Conservation (phyloP, 2,888 invertebrate genomes). For the Urechis unicinctus region DNA sequence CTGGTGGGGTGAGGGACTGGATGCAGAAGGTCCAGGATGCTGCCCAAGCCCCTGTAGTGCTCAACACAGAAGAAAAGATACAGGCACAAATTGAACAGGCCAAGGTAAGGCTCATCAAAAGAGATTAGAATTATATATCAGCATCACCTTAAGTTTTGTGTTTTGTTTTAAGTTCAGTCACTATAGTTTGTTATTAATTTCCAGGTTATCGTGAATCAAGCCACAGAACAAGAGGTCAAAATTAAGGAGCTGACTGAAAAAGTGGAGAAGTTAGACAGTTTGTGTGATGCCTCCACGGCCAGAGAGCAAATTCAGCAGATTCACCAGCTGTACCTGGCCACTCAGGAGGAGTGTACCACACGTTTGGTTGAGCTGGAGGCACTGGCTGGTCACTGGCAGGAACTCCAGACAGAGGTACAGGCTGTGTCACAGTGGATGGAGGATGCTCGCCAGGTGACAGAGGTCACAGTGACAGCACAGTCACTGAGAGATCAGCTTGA, state of each 20-base stretch:
- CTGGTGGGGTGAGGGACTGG: conserved; percentile 29
- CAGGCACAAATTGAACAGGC: conserved; percentile 9
- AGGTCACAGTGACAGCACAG: too few relatives aligned
- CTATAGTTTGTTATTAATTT: too few relatives aligned
- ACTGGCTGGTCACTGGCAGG: conserved; percentile 90
- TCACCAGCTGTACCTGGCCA: conserved; percentile 1
- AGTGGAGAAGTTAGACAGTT: too few relatives aligned
- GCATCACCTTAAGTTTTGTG: too few relatives aligned
- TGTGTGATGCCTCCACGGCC: too few relatives aligned
- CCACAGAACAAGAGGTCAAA: too few relatives aligned
- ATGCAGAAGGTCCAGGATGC: conserved; percentile 24
- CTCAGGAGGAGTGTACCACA: conserved; percentile 3
- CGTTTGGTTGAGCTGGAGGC: conserved; percentile 72
- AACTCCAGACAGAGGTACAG: conserved; percentile 87
- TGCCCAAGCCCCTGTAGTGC: conserved; percentile 23
- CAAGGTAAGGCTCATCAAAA: conserved; percentile 4
- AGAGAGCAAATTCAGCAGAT: too few relatives aligned
- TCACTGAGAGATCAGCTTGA: too few relatives aligned
- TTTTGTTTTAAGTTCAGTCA: too few relatives aligned
- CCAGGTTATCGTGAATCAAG: too few relatives aligned
- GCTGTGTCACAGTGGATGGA: conserved; percentile 85
- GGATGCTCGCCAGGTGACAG: conserved; percentile 57
- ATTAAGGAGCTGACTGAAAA: too few relatives aligned
- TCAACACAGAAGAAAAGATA: conserved; percentile 28
- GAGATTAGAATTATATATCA: too few relatives aligned